These are phyloP conservation scores for Hippocampus abdominalis DNA, from an alignment of 2,113 vertebrate genomes.

Conservation along the genomic window DNA sequence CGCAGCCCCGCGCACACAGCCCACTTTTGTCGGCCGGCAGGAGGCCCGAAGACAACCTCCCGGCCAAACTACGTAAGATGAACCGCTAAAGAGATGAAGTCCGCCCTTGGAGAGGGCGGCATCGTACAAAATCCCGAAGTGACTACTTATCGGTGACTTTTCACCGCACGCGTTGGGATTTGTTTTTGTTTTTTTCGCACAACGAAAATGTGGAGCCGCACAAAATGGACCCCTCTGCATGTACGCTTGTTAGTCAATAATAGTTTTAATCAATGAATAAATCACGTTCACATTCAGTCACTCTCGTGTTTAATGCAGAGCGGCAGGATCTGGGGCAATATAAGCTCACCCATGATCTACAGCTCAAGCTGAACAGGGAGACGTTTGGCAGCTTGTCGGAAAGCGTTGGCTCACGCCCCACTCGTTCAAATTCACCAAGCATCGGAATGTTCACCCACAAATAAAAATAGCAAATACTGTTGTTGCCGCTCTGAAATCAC, in stretches of 20 bases:
- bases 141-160: not conserved
- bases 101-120: not conserved
- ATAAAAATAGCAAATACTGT: too few relatives aligned
- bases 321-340: too few relatives aligned
- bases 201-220: not conserved
- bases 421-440: too few relatives aligned
- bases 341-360: too few relatives aligned
- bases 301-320: not conserved
- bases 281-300: conserved; percentile 61
- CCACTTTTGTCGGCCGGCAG: conserved; percentile 45
- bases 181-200: not conserved
- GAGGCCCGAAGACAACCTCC: conserved; percentile 74
- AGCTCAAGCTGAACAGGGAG: too few relatives aligned
- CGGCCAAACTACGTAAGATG: conserved; percentile 74
- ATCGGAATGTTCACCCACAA: too few relatives aligned
- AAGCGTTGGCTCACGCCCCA: too few relatives aligned
- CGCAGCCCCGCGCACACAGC: conserved; percentile 48
- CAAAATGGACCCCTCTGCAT: not conserved
- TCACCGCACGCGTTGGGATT: not conserved
- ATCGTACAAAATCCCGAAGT: not conserved
- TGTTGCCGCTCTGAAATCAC: too few relatives aligned
- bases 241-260: conserved; percentile 40
- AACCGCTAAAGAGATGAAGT: conserved; percentile 55
- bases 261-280: conserved; percentile 64
- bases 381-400: too few relatives aligned